These are phyloP conservation scores for Drosophila lacertosa DNA, from an alignment of 1,140 invertebrate genomes.

Conservation along the genomic window DNA sequence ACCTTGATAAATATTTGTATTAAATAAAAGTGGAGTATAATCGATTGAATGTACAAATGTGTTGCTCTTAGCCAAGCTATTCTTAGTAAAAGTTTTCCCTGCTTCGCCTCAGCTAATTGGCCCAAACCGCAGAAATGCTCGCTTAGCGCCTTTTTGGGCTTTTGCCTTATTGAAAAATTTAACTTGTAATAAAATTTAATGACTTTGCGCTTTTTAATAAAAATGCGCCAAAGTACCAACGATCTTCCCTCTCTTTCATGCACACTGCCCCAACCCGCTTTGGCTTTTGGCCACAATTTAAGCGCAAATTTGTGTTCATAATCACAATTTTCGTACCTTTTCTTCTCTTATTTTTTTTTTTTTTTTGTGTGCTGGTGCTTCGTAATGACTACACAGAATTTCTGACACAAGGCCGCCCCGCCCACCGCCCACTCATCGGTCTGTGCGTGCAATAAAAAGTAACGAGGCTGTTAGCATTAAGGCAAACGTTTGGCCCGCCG, in stretches of 20 bases:
- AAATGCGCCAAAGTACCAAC: slow-evolving; percentile 39
- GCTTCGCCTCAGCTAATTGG: slow-evolving; percentile 30
- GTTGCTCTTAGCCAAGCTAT: background rate
- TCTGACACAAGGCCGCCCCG: slow-evolving; percentile 30
- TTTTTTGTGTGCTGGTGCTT: too few species aligned
- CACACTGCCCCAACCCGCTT: slow-evolving; percentile 3
- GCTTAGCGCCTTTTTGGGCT: slow-evolving; percentile 17
- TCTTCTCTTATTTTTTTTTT: slow-evolving; percentile 28
- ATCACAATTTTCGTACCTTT: slow-evolving; percentile 78
- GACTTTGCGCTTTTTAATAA: slow-evolving; percentile 78
- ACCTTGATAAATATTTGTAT: slow-evolving; percentile 2
- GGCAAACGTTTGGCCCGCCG: slow-evolving; percentile 59
- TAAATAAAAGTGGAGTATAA: background rate
- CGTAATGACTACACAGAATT: slow-evolving; percentile 74
- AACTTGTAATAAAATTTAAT: slow-evolving; percentile 82
- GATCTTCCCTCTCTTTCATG: slow-evolving; percentile 1
- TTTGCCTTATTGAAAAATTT: slow-evolving; percentile 78
- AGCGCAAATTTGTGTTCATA: slow-evolving; percentile 81
- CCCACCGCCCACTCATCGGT: background rate
- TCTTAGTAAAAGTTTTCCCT: background rate
- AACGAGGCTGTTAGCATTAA: slow-evolving; percentile 82
- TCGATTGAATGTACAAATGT: slow-evolving; percentile 2
- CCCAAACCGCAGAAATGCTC: slow-evolving; percentile 1
- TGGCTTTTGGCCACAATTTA: slow-evolving; percentile 64
- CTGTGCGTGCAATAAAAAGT: slow-evolving; percentile 78